phyloP scores from a whole-genome alignment of 1,140 invertebrate genomes.

The Tetramorium simillimum region DNA sequence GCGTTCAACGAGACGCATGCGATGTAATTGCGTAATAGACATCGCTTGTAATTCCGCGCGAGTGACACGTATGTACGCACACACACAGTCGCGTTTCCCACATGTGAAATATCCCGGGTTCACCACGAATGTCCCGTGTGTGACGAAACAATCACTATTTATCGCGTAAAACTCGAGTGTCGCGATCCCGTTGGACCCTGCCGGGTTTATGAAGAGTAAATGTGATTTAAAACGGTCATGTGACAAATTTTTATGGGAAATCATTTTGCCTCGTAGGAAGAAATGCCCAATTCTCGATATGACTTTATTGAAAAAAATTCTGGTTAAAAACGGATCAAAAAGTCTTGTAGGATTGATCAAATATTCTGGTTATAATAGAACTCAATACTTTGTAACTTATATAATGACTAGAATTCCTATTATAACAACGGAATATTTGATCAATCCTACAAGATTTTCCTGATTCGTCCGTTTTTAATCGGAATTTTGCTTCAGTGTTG shows the following conservation, averaged over 20 bases:
- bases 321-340: too few species aligned
- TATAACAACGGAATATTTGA: too few species aligned
- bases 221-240: not conserved
- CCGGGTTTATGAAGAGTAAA: not conserved
- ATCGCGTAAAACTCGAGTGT: not conserved
- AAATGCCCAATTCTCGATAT: too few species aligned
- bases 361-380: too few species aligned
- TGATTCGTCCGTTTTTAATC: too few species aligned
- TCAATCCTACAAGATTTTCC: too few species aligned
- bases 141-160: not conserved
- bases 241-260: not conserved
- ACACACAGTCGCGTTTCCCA: not conserved
- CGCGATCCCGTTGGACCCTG: not conserved
- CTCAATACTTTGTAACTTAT: too few species aligned
- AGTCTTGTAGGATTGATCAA: too few species aligned
- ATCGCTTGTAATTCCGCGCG: conserved; percentile 22
- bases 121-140: not conserved
- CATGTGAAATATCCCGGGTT: conserved; percentile 1
- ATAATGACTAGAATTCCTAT: too few species aligned
- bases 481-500: too few species aligned
- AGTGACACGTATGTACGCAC: not conserved
- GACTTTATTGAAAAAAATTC: too few species aligned
- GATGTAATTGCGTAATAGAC: conserved; percentile 45
- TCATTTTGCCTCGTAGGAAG: too few species aligned
- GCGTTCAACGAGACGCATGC: conserved; percentile 15